Base-by-base conservation (phyloP, 2,888 invertebrate genomes). In the Dilophus febrilis region DNA sequence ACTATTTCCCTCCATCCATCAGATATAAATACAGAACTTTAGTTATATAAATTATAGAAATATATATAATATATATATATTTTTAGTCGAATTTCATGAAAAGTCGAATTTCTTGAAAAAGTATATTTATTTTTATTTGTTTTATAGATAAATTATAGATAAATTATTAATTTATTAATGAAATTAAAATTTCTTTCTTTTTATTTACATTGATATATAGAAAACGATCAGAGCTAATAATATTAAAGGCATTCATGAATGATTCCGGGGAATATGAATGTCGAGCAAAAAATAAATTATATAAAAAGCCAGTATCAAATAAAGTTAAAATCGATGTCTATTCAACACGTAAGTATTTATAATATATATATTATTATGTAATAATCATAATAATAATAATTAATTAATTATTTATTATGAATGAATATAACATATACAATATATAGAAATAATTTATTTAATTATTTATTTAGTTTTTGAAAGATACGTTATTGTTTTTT, bases 201-300 rank as follows among this genome's bases (percentile, higher is more conserved):
- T n/a, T n/a, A 42, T 16, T 12, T 42, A n/a, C n/a, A n/a, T n/a
- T n/a, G n/a, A n/a, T n/a, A n/a, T 63, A 33, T 69, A 86, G 85
- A 68, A 78, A 77, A 70, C 77, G 79, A 71, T 82, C 85, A 67
- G 79, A 79, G 64, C 71, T 87, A 65, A 75, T 78, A 59, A 80
- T 86, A 66, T 72, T 72, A 57, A 74, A 76, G 56, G 77, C 77
- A 53, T 71, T 72, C 55, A 71, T 68, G 52, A 73, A 77, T 60
- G 83, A 85, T 67, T 71, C 74, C 50, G 86, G 84, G 55, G 66
- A 67, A 54, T 87, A 86, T 66, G 81, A 84, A 65, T 87, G 87
- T 65, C 69, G 80, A 53, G 84, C 84, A 47, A 76, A 75, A 58
- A 61, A 64, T 51, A 61, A 61, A 53, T 56, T 55, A 48, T 56